Conservation (phyloP, 2,797 vertebrate genomes). For the Syndactyla subalaris region DNA sequence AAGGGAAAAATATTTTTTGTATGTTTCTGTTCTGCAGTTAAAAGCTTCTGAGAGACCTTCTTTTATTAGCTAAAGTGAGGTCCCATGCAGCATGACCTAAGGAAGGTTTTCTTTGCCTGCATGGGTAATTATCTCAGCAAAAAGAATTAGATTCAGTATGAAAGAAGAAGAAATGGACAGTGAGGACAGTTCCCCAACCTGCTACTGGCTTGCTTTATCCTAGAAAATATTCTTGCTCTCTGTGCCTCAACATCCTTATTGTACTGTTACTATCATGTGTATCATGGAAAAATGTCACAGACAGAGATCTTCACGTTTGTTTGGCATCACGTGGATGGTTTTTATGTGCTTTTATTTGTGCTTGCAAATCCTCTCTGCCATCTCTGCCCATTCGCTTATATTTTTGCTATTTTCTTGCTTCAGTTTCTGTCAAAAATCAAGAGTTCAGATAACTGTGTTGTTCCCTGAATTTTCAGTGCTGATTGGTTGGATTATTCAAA, state of each 20-base stretch:
- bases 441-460: neutral
- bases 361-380: neutral
- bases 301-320: accelerated
- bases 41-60: neutral
- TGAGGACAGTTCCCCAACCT: neutral
- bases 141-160: neutral
- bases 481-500: neutral
- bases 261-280: neutral
- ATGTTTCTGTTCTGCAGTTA: neutral
- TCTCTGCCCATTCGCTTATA: neutral
- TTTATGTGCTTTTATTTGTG: neutral
- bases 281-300: neutral
- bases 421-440: neutral
- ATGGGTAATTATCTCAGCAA: neutral
- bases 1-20: neutral
- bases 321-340: accelerated
- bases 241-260: neutral
- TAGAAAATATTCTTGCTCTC: neutral
- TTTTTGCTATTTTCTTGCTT: neutral
- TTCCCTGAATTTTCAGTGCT: neutral
- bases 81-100: neutral
- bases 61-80: neutral
- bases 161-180: neutral
- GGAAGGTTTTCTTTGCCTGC: neutral
- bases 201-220: neutral